Base-by-base conservation (phyloP, 2,888 invertebrate species). In the Tinea trinotella region DNA sequence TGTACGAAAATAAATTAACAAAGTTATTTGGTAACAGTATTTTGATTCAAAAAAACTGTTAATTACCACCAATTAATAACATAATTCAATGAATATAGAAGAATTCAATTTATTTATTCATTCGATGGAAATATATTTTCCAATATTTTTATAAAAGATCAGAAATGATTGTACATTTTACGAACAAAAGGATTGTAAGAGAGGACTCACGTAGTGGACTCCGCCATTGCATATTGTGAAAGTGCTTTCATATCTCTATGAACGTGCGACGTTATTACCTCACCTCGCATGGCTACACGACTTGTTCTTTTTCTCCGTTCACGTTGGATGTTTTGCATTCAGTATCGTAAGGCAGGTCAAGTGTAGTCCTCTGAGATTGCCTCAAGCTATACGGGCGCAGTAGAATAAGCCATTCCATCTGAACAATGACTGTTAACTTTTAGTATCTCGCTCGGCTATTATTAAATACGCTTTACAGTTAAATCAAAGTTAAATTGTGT, bases 361-460 rank as follows among this genome's bases (percentile, higher is more conserved):
- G 75, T 71, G 71, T 72, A 73, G 71, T 74, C 68, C 71, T 74
- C 64, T 49, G 65, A 71, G 72, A 74, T 68, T 69, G 77, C 76
- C 65, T 59, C 62, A 58, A 64, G 73, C 67, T 62, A 59, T 58
- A 61, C 58, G 59, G 59, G 12, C 12, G 56, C 46, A 54, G 61
- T 63, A 64, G 62, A 66, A 58, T 63, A 64, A 68, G 62, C 64
- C 60, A 62, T 64, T 68, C 63, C 57, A 53, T 60, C 52, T 52
- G 52, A 24, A 55, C 53, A 55, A 53, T 46, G 56, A 24, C 52
- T 55, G 48, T 52, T 56, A 20, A 13, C 40, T 40, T 40, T 40
- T 40, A 40, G 13, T 40, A 40, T 40, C 7, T 30, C n/a, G 7
- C 30, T 30, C n/a, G 30, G 2, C 9, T 30, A 30, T 30, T 7